Conservation (phyloP, 2,888 invertebrate species). For the Actias luna region DNA sequence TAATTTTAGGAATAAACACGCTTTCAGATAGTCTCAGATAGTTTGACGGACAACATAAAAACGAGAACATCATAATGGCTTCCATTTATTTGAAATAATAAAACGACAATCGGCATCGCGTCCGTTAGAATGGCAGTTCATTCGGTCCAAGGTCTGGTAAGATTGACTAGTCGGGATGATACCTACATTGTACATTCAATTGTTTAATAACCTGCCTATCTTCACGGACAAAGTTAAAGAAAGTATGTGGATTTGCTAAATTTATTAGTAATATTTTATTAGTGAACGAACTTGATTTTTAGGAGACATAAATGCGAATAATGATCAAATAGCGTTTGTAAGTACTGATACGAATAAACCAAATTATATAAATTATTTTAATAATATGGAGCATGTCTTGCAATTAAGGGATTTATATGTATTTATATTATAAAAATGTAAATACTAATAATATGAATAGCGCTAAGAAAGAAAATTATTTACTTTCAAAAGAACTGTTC, state of each 20-base stretch:
- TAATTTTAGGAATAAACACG: background rate
- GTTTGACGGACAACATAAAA: background rate
- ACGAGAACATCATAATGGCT: background rate
- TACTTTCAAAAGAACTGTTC: background rate
- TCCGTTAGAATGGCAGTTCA: background rate
- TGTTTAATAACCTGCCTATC: background rate
- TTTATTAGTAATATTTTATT: background rate
- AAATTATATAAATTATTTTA: background rate
- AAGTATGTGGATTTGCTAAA: background rate
- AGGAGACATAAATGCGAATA: background rate
- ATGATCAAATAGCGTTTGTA: background rate
- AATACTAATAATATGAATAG: too few relatives aligned
- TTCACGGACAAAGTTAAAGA: background rate
- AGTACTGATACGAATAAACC: background rate
- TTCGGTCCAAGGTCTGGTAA: slow-evolving; percentile 6
- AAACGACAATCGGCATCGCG: background rate
- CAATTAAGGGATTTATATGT: too few relatives aligned
- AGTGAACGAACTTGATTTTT: background rate
- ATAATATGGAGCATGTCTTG: too few relatives aligned
- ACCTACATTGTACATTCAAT: background rate
- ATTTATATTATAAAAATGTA: too few relatives aligned
- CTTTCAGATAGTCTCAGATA: background rate
- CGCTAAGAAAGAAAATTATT: background rate
- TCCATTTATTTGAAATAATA: background rate
- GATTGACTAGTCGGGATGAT: slow-evolving; percentile 5